A percentile compares a stretch with the other conserved stretches of the same genome.
Evolutionary conservation across 1,140 invertebrate genomes (phyloP).

Genomic region (Trypoxylus dichotomus): DNA sequence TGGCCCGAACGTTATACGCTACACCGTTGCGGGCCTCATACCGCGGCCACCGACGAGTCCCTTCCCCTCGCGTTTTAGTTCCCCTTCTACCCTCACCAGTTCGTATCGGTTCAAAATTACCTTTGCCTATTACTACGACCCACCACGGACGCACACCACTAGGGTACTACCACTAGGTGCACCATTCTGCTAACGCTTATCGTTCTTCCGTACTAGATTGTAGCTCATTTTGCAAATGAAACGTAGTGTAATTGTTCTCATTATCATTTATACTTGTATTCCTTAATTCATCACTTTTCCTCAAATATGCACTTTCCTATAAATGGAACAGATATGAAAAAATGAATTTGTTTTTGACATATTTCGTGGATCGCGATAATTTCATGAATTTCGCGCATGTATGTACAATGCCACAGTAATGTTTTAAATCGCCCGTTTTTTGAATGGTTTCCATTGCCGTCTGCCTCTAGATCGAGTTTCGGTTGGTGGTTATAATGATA

Average conservation of each 20-base stretch:
- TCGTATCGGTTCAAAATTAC: conserved; percentile 21
- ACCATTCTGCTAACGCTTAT: neutral
- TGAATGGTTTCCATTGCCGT: no score
- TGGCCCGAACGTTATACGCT: conserved; percentile 29
- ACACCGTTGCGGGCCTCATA: conserved; percentile 20
- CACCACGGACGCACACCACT: neutral
- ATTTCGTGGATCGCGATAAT: no score
- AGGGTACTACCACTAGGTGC: neutral
- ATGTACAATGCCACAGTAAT: no score
- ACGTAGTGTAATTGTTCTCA: neutral
- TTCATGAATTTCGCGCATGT: no score
- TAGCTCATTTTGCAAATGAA: conserved; percentile 5
- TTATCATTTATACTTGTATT: neutral
- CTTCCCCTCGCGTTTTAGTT: neutral
- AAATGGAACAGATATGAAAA: no score
- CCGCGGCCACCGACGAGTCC: neutral
- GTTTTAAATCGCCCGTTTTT: no score
- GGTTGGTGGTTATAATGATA: no score
- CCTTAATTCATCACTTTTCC: no score
- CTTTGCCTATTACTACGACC: conserved; percentile 5
- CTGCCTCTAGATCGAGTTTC: no score
- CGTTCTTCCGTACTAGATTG: neutral
- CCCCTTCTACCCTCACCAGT: neutral
- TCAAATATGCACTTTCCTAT: neutral
- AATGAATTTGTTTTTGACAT: no score